Evolutionary conservation across 2,888 invertebrate genomes (phyloP), one percentile per base, ranked within the genome.

Genomic region (Oligia latruncula): DNA sequence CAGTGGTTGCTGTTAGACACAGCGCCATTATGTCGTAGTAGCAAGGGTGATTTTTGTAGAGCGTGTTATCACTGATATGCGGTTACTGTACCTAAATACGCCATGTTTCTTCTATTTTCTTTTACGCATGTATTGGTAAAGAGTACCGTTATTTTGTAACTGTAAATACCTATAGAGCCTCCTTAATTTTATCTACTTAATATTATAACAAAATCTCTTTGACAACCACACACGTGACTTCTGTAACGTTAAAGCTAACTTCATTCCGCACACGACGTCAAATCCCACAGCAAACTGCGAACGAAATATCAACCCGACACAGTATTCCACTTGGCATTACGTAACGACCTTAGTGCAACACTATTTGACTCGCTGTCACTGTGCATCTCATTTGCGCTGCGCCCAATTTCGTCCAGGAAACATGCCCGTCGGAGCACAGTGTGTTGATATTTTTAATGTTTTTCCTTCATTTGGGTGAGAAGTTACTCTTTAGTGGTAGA

Each of bases 321-420:
- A 40, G 74, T 72, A 73, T 62, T 84, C 66, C 58, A 78, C 62
- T 78, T 65, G 52, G 72, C 72, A 65, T 52, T 71, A n/a, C 71
- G 62, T 85, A 84, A 81, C 70, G 58, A 72, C 70, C 66, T 81
- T 76, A 85, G 78, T 72, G 77, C 68, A 29, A 71, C 62, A 77
- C 84, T 70, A 73, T 79, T 77, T 75, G 77, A 71, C 77, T 74
- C 83, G 15, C 73, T 46, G 64, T 62, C 83, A 20, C 73, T 46
- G 64, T 65, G 79, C 80, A 85, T 79, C 74, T 82, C 82, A 85
- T 85, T 82, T 82, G 70, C 71, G 46, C 46, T 60, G 49, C 71
- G 58, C 35, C 49, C 52, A 79, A 71, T 85, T 82, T 80, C 80
- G 80, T 17, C 86, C 72, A 43, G 70, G 65, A 66, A 60, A 60